Base-by-base conservation (phyloP, 2,113 vertebrate genomes). In the Aleadryas rufinucha region DNA sequence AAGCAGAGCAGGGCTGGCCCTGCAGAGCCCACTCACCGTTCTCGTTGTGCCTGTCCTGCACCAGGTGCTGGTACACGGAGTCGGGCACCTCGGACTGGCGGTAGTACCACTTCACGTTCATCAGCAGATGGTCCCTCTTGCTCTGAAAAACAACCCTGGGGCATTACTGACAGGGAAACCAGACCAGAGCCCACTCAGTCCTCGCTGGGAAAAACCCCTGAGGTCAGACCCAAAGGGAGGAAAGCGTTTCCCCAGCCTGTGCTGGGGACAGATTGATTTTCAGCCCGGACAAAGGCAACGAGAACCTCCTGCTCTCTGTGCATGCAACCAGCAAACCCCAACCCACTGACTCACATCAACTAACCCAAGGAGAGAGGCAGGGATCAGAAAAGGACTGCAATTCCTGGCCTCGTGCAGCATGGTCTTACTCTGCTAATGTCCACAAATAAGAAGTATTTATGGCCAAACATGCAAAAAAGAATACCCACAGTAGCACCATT, bases 81-180 rank as follows among this genome's bases (percentile, higher is more conserved):
- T 99, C 99, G 7, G 99, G 99, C 90, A 99, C 99, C 98, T 99
- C 99, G 91, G 99, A 99, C 94, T 99, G 99, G 97, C 99, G 99
- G 98, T 99, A 99, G 98, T 99, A 99, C 99, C 99, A 99, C 98
- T 99, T 99, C 95, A 99, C 99, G 95, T 99, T 99, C 99, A 99
- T 99, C 95, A 99, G 98, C 96, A 99, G 99, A 97, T 99, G 99
- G 98, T 99, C 99, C 98, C 99, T 98, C 98, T 99, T 99, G 97
- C 99, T 99, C 99, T 99, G 98, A 84, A 98, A 98, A 87, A 98
- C 89, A 97, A 97, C 88, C 96, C 97, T 94, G 89, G 15, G 84
- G 84, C 56, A 82, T 96, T 96, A 98, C 91, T 95, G 93, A 52
- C 68, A 92, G 79, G 77, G 50, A 75, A 91, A 84, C 9, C 53